Evolutionary conservation across 1,140 invertebrate genomes (phyloP).

Genomic region (Neodiprion pinetum): DNA sequence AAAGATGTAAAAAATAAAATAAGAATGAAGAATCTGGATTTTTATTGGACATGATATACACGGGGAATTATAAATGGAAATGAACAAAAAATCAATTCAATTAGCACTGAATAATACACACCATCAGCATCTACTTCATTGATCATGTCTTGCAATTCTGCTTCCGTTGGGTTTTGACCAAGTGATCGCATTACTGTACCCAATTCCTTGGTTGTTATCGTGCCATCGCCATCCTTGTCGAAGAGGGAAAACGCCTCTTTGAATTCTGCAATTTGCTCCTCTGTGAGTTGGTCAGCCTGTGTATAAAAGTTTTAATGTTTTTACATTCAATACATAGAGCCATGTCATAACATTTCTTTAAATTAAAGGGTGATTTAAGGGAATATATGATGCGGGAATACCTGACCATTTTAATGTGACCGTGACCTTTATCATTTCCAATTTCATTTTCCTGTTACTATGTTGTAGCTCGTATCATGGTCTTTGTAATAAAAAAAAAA

Average conservation of each 20-base stretch:
- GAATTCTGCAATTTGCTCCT: slow-evolving; percentile 98
- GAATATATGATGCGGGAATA: no score
- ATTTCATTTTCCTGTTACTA: no score
- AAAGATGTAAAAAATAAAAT: slow-evolving; percentile 21
- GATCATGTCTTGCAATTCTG: slow-evolving; percentile 99
- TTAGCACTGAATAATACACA: slow-evolving; percentile 62
- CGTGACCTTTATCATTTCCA: no score
- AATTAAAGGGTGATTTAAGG: no score
- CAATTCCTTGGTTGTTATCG: slow-evolving; percentile 99
- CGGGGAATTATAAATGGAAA: slow-evolving; percentile 6
- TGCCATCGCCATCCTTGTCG: slow-evolving; percentile 99
- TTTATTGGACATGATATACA: neutral
- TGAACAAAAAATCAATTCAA: slow-evolving; percentile 12
- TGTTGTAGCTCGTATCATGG: no score
- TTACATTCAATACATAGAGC: no score
- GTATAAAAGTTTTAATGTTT: slow-evolving; percentile 40
- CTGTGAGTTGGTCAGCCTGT: slow-evolving; percentile 96
- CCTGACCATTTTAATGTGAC: no score
- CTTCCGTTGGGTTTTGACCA: slow-evolving; percentile 99
- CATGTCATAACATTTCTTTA: no score
- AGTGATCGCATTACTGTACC: slow-evolving; percentile 98
- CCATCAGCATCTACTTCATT: slow-evolving; percentile 99
- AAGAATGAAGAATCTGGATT: neutral
- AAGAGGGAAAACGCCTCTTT: slow-evolving; percentile 99
- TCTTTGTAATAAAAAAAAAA: no score